These are phyloP conservation scores for Drosophila carrolli DNA, from an alignment of 1,140 invertebrate genomes.

Conservation along the genomic window DNA sequence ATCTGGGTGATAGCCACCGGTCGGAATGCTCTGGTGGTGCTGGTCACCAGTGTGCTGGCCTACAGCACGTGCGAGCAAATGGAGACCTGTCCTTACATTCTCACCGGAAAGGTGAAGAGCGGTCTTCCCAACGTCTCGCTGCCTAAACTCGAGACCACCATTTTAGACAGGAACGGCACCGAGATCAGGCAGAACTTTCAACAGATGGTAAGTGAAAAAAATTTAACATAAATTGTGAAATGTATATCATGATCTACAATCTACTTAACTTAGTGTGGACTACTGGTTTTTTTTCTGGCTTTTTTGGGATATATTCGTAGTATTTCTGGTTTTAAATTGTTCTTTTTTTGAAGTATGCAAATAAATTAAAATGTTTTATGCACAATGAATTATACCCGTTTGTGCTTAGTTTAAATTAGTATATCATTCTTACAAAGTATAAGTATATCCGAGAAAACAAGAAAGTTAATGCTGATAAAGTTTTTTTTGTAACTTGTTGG, in stretches of 20 bases:
- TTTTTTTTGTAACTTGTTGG: too few relatives aligned
- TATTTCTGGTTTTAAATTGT: constrained; percentile 3
- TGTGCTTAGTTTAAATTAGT: too few relatives aligned
- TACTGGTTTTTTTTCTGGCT: background rate
- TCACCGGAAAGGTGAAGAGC: constrained; percentile 88
- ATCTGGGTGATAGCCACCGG: constrained; percentile 91
- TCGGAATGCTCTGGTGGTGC: constrained; percentile 91
- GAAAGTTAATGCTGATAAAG: too few relatives aligned
- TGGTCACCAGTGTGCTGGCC: constrained; percentile 87
- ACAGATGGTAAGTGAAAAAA: constrained; percentile 84
- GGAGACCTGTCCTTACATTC: constrained; percentile 86
- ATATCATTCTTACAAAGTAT: too few relatives aligned
- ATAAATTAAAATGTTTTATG: background rate
- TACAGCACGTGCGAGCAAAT: constrained; percentile 85
- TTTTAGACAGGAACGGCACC: constrained; percentile 85
- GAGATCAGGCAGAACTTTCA: constrained; percentile 84
- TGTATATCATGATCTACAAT: background rate
- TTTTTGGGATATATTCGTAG: background rate
- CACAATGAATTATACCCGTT: too few relatives aligned
- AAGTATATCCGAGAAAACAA: too few relatives aligned
- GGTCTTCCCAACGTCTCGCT: constrained; percentile 87
- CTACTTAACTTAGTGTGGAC: background rate
- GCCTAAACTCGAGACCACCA: constrained; percentile 87
- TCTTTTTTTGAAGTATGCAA: too few relatives aligned
- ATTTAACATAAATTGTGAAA: too few relatives aligned